Base-by-base conservation (phyloP, 2,113 vertebrate species). In the Saguinus midas region DNA sequence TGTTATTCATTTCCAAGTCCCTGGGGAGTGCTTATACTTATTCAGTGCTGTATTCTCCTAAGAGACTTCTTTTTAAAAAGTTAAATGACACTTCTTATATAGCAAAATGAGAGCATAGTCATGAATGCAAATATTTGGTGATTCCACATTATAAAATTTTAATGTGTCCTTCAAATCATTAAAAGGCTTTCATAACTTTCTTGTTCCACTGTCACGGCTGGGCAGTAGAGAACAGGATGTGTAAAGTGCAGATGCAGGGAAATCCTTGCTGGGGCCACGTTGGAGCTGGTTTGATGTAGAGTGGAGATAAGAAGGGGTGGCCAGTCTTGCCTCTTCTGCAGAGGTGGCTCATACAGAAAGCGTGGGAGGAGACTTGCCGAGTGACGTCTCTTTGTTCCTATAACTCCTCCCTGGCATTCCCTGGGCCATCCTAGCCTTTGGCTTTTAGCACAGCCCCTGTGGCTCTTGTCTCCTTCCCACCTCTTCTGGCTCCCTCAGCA, bases 201-300 rank as follows among this genome's bases (percentile, higher is more conserved):
- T 11, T 8, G 48, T 10, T 58, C 25, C 50, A 4, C 20, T 11
- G 0, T 45, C 27, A 0, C 35, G 0, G 1, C 5, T 12, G 0
- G 37, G 2, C 5, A 0, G 12, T 1, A 5, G 25, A 20, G 7
- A 35, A 18, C 25, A 7, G 37, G 20, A 3, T 6, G 21, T 40
- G 6, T 5, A 5, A 84, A 18, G 35, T 3, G 25, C 6, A 32
- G 18, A 23, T 0, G 1, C 3, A 8, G 45, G 4, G 0, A 78
- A 10, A n/a, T 58, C 40, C 5, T 81, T 43, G 32, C 16, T 11
- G 2, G 50, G 32, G 66, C 5, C 25, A 18, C 52, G 21, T 0
- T 27, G 68, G 50, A 48, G 72, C 37, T 2, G 14, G 27, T 14
- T 64, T n/a, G 16, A 43, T 43, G 25, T n/a, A 0, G 6, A 25